These are phyloP conservation scores for Phoenicopterus ruber DNA, from an alignment of 2,113 vertebrate genomes.

Conservation along the genomic window DNA sequence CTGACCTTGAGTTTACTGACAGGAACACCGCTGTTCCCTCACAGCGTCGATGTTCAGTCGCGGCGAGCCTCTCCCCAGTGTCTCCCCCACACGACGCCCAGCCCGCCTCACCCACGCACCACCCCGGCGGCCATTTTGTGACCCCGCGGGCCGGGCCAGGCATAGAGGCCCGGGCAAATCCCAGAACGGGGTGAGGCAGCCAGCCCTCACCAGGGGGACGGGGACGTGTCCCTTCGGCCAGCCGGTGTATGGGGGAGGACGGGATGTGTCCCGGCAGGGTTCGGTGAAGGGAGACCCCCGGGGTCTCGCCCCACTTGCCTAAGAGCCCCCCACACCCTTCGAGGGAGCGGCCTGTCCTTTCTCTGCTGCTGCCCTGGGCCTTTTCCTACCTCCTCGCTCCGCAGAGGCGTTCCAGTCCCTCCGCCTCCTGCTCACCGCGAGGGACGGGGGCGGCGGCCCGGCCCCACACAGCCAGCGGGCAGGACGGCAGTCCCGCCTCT, in stretches of 20 bases:
- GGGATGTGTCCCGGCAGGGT: neutral
- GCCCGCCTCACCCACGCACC: rapidly evolving
- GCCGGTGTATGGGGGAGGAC: rapidly evolving
- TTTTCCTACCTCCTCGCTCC: neutral
- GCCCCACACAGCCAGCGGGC: neutral
- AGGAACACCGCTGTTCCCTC: neutral
- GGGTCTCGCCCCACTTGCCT: rapidly evolving
- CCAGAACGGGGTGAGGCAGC: neutral
- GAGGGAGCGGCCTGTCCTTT: neutral
- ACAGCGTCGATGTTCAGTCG: rapidly evolving
- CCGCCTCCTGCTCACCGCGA: rapidly evolving
- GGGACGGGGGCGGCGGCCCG: rapidly evolving
- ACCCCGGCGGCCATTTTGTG: neutral
- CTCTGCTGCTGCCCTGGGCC: neutral
- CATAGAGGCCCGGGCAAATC: neutral
- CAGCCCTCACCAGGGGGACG: rapidly evolving
- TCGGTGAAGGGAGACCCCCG: rapidly evolving
- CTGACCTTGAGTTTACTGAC: neutral
- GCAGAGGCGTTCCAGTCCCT: neutral
- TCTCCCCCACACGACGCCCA: rapidly evolving
- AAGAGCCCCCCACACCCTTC: neutral
- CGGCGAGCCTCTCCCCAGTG: rapidly evolving
- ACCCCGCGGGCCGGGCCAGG: rapidly evolving
- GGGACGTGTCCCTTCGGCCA: rapidly evolving
- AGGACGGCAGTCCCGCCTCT: too few species aligned